These are phyloP conservation scores for Sinosuthora webbiana DNA, from an alignment of 2,113 vertebrate species.

Conservation along the genomic window DNA sequence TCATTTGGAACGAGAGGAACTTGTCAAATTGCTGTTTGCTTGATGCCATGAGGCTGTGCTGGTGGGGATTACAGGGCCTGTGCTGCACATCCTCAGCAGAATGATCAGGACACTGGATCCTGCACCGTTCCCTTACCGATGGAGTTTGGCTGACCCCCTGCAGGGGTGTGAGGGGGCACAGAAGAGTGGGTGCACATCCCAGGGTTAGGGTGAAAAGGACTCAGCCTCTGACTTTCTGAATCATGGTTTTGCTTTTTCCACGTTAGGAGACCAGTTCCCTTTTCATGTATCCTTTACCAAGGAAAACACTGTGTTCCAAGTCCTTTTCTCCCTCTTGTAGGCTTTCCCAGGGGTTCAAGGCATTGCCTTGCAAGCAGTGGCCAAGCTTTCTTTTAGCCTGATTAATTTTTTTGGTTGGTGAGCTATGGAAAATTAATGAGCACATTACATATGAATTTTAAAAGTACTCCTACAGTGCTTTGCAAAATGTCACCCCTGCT, in stretches of 20 bases:
- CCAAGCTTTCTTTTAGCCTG: neutral
- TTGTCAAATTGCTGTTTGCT: neutral
- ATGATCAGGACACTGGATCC: neutral
- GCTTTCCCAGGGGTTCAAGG: neutral
- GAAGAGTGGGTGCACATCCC: neutral
- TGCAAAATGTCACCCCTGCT: neutral
- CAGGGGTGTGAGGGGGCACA: neutral
- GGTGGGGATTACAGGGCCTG: neutral
- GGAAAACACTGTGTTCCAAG: neutral
- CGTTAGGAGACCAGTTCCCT: neutral
- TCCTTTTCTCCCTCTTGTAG: neutral
- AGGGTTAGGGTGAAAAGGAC: neutral
- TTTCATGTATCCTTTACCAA: neutral
- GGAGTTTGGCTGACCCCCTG: neutral
- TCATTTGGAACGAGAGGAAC: neutral
- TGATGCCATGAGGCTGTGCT: rapidly evolving
- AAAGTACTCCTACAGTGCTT: neutral
- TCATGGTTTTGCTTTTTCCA: rapidly evolving
- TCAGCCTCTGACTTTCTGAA: neutral
- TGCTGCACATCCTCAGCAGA: neutral
- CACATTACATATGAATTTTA: neutral
- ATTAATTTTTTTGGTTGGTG: neutral
- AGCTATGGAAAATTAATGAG: neutral
- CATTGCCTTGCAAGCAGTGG: neutral
- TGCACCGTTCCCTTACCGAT: neutral